Evolutionary conservation across 2,113 vertebrate species (phyloP).

Genomic region (Anser cygnoides): DNA sequence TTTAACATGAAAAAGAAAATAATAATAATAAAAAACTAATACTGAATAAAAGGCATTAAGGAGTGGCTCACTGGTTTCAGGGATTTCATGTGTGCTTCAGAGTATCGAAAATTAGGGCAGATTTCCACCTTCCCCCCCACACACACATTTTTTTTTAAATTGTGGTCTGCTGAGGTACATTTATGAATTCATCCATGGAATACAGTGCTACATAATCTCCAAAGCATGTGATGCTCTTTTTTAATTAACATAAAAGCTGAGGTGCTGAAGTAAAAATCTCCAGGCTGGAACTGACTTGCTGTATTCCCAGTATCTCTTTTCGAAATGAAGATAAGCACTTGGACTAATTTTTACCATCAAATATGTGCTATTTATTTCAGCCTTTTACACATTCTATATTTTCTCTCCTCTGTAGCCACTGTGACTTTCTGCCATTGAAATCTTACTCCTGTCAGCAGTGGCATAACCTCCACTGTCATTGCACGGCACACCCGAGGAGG

Average conservation of each 20-base stretch:
- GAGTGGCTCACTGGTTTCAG: background rate
- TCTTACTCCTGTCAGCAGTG: background rate
- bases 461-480: background rate
- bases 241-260: background rate
- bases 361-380: background rate
- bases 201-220: background rate
- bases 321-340: background rate
- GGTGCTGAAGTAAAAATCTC: background rate
- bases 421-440: background rate
- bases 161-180: background rate
- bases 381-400: background rate
- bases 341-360: background rate
- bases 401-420: background rate
- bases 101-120: background rate
- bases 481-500: background rate
- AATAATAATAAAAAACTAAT: background rate
- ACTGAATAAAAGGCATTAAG: background rate
- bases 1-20: background rate
- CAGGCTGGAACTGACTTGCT: background rate
- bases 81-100: background rate
- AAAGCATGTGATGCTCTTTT: background rate
- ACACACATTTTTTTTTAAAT: background rate
- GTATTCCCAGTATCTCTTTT: background rate
- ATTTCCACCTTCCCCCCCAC: background rate
- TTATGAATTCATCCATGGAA: background rate